Evolutionary conservation across 2,888 invertebrate species (phyloP).

Genomic region (Hyppa rectilinea): DNA sequence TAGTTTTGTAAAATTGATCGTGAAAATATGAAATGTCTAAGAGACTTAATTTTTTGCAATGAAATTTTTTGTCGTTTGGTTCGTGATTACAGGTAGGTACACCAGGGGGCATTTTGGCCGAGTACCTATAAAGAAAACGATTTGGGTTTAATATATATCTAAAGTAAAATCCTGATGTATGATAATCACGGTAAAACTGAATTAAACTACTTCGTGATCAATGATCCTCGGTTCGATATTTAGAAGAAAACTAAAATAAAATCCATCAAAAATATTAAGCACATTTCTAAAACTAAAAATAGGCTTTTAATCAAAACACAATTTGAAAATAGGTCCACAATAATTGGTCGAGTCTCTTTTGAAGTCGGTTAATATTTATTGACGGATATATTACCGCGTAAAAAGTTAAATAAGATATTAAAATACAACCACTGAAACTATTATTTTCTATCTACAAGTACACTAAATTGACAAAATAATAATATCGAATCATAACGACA

Average conservation of each 20-base stretch:
- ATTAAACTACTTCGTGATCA: slow-evolving; percentile 20
- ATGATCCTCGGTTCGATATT: neutral
- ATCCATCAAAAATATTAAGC: slow-evolving; percentile 15
- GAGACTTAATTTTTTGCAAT: slow-evolving; percentile 5
- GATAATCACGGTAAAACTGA: slow-evolving; percentile 16
- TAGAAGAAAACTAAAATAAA: slow-evolving; percentile 15
- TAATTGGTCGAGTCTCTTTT: slow-evolving; percentile 11
- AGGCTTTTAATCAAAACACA: slow-evolving; percentile 5
- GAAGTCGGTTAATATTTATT: slow-evolving; percentile 12
- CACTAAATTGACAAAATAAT: slow-evolving; percentile 21
- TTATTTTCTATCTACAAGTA: slow-evolving; percentile 18
- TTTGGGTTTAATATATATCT: slow-evolving; percentile 3
- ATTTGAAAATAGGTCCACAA: slow-evolving; percentile 11
- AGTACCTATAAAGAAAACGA: slow-evolving; percentile 11
- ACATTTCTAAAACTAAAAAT: slow-evolving; percentile 15
- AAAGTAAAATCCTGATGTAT: slow-evolving; percentile 9
- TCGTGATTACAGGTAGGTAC: slow-evolving; percentile 5
- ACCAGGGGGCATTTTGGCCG: neutral
- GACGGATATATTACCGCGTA: slow-evolving; percentile 9
- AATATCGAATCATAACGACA: slow-evolving; percentile 20
- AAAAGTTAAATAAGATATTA: slow-evolving; percentile 14
- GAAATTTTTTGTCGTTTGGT: slow-evolving; percentile 3
- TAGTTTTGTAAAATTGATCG: slow-evolving; percentile 13
- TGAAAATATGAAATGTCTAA: slow-evolving; percentile 10
- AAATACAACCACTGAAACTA: slow-evolving; percentile 12